Conservation (phyloP, 2,113 vertebrate species). For the Zootoca vivipara region DNA sequence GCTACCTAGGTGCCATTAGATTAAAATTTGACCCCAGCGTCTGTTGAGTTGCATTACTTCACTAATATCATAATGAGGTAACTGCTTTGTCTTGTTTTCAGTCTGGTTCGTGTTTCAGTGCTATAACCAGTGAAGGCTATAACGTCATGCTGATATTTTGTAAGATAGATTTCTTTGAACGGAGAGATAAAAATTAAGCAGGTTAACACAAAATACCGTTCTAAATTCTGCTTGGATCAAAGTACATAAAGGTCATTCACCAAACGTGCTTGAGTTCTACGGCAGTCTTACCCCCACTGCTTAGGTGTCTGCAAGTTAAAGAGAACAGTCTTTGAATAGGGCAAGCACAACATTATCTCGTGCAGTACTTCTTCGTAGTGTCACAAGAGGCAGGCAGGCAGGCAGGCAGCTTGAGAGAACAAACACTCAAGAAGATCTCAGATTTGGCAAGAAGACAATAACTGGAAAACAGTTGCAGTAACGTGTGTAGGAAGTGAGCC, state of each 20-base stretch:
- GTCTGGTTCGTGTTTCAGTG: slow-evolving; percentile 22
- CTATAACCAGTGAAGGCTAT: slow-evolving; percentile 9
- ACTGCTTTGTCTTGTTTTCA: slow-evolving; percentile 5
- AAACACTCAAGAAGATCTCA: too few species aligned
- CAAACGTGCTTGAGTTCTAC: not conserved
- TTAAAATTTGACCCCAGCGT: not conserved
- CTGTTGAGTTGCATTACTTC: not conserved
- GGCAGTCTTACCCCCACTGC: not conserved
- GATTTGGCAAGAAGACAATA: too few species aligned
- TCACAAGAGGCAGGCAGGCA: too few species aligned
- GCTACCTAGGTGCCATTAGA: not conserved
- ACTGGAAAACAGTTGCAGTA: too few species aligned
- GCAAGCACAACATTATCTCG: too few species aligned
- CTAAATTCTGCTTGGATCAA: slow-evolving; percentile 25
- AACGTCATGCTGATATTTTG: slow-evolving; percentile 20
- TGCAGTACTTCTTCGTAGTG: too few species aligned
- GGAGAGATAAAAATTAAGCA: slow-evolving; percentile 15
- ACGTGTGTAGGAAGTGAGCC: too few species aligned
- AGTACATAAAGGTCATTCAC: not conserved
- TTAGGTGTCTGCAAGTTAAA: not conserved
- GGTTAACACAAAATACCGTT: slow-evolving; percentile 12
- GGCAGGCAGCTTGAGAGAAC: too few species aligned
- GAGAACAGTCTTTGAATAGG: too few species aligned
- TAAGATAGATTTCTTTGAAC: slow-evolving; percentile 5
- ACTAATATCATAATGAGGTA: slow-evolving; percentile 3